Evolutionary conservation across 2,113 vertebrate species (phyloP), one percentile per base, ranked within the genome.

Genomic region (Sylvicapra grimmia): DNA sequence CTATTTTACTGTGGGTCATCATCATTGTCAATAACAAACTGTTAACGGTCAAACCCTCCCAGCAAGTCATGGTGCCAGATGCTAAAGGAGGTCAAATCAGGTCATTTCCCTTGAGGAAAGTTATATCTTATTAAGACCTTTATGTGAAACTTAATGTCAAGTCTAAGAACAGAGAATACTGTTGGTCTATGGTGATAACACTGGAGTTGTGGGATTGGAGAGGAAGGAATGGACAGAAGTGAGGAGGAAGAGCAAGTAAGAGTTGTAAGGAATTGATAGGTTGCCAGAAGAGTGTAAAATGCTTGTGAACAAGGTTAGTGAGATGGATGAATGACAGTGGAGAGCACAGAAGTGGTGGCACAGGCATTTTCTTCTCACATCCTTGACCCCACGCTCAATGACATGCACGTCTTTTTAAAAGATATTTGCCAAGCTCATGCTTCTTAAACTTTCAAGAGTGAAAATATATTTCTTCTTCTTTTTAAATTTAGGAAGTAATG

Each of bases 401-500:
- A 53, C 15, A 29, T 0, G 0, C 23, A 40, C n/a, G 14, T 51
- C 59, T 72, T 96, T 75, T n/a, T 23, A 40, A 77, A 94, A 94
- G 27, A 13, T 68, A 29, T 36, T 90, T 77, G 44, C 68, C 53
- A 80, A 63, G 56, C 6, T 91, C 27, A 40, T 90, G 27, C 47
- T 58, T 80, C 84, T 95, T 58, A 83, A 79, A 54, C 58, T 83
- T 92, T 90, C 19, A 86, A 49, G 47, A 95, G 68, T 92, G 89
- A 87, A 97, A 96, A 85, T 82, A 10, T 13, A 79, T 96, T 98
- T 91, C 92, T 87, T 98, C 97, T 98, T 80, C 97, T 56, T 83
- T 96, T 97, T 86, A 9, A 40, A 79, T 97, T 94, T 94, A 99
- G 99, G 99, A 99, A 97, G 99, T 99, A 98, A 99, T 99, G 97